Conservation (phyloP, 2,888 invertebrate genomes). For the Troides aeacus region DNA sequence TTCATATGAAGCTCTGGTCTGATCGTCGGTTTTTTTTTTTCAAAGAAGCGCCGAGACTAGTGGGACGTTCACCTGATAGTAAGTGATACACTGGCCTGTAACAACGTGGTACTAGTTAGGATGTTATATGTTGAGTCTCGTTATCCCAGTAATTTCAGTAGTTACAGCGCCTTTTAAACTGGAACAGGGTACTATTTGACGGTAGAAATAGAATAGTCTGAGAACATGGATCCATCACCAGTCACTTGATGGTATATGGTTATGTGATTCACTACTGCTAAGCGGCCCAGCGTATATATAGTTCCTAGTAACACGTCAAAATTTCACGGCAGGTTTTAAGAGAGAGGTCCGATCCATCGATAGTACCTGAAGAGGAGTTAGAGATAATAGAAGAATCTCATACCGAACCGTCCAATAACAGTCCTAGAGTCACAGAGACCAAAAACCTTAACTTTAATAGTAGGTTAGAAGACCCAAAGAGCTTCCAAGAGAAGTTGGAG, state of each 20-base stretch:
- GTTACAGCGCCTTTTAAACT: no score
- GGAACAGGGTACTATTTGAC: background rate
- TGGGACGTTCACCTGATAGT: no score
- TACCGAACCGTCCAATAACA: slow-evolving; percentile 10
- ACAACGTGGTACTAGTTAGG: no score
- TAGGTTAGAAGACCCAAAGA: slow-evolving; percentile 39
- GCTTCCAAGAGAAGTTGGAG: slow-evolving; percentile 39
- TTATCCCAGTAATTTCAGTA: no score
- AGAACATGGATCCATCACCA: background rate
- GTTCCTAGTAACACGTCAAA: background rate
- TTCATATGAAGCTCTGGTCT: no score
- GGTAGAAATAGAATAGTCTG: no score
- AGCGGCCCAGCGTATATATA: background rate
- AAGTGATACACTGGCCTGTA: no score
- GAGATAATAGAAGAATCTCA: slow-evolving; percentile 35
- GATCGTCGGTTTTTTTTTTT: no score
- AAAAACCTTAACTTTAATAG: slow-evolving; percentile 36
- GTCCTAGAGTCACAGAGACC: slow-evolving; percentile 35
- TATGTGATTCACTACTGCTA: background rate
- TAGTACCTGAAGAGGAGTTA: slow-evolving; percentile 46
- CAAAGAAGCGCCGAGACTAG: no score
- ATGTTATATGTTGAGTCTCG: no score
- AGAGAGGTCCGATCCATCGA: slow-evolving; percentile 52
- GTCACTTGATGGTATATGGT: background rate
- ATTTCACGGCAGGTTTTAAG: slow-evolving; percentile 29